Conservation (phyloP, 2,113 vertebrate species). For the Piprites chloris region DNA sequence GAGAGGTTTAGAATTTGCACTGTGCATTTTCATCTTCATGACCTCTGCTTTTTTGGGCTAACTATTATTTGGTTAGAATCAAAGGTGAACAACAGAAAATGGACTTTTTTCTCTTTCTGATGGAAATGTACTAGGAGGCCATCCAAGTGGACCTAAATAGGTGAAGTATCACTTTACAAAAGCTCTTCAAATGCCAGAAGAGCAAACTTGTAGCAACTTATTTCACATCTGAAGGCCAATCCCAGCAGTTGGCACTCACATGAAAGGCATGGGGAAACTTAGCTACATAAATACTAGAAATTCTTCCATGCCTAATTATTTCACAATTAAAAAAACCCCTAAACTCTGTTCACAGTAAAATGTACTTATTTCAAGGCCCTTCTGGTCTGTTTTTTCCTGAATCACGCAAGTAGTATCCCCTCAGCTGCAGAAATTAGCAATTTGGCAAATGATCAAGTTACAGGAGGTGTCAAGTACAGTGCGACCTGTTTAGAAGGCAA, state of each 20-base stretch:
- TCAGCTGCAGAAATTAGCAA: slow-evolving; percentile 55
- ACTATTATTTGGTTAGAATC: neutral
- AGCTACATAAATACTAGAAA: slow-evolving; percentile 39
- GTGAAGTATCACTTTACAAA: neutral
- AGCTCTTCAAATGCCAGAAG: slow-evolving; percentile 44
- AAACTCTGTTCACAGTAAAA: slow-evolving; percentile 36
- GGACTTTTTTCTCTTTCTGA: neutral
- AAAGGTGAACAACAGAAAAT: neutral
- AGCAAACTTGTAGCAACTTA: neutral
- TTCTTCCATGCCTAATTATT: neutral
- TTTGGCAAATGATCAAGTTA: slow-evolving; percentile 67
- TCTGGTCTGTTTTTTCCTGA: slow-evolving; percentile 40
- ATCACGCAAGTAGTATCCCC: slow-evolving; percentile 27
- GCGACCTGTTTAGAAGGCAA: slow-evolving; percentile 59
- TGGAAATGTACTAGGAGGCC: neutral
- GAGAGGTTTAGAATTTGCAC: neutral
- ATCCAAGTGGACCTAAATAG: neutral
- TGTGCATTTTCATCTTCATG: neutral
- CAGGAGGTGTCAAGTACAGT: slow-evolving; percentile 42
- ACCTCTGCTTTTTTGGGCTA: neutral
- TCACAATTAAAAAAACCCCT: slow-evolving; percentile 17
- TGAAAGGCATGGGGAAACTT: neutral
- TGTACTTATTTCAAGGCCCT: slow-evolving; percentile 43
- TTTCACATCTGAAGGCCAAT: slow-evolving; percentile 25
- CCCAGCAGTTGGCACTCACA: slow-evolving; percentile 1